Percentiles rank a stretch among this genome's conserved stretches.
Evolutionary conservation across 2,113 vertebrate species (phyloP).

Genomic region (Megaleporinus macrocephalus): DNA sequence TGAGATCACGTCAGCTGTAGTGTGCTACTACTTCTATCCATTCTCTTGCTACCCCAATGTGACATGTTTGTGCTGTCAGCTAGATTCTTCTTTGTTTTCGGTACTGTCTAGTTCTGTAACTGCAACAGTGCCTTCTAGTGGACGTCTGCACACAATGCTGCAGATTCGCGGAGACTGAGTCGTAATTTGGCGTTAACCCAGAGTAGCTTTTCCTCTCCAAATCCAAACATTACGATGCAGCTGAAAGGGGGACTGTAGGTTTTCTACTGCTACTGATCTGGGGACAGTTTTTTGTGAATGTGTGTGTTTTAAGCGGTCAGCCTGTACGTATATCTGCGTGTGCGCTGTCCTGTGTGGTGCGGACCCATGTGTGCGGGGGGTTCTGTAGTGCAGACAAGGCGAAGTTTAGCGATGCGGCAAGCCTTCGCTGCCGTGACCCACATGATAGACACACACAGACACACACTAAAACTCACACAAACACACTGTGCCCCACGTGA

Average conservation of each 20-base stretch:
- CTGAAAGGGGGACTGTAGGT: background rate
- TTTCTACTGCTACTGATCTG: background rate
- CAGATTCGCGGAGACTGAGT: too few relatives aligned
- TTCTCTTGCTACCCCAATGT: too few relatives aligned
- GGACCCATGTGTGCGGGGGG: background rate
- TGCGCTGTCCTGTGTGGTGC: background rate
- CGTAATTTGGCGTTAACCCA: too few relatives aligned
- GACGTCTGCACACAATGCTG: too few relatives aligned
- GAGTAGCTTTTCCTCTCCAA: too few relatives aligned
- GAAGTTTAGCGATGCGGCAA: slow-evolving; percentile 11
- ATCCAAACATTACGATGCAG: too few relatives aligned
- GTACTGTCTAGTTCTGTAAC: too few relatives aligned
- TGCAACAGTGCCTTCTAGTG: too few relatives aligned
- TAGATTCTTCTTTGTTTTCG: too few relatives aligned
- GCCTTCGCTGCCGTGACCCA: slow-evolving; percentile 11
- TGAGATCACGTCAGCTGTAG: too few relatives aligned
- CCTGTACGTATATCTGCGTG: background rate
- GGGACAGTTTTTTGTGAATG: background rate
- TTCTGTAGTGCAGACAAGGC: slow-evolving; percentile 26
- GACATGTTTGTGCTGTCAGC: too few relatives aligned
- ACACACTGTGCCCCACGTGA: slow-evolving; percentile 17
- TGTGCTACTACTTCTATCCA: too few relatives aligned
- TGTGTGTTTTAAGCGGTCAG: background rate
- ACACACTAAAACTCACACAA: slow-evolving; percentile 2
- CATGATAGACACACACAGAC: slow-evolving; percentile 27